Base-by-base conservation (phyloP, 2,113 vertebrate genomes). In the Bothrops jararaca region DNA sequence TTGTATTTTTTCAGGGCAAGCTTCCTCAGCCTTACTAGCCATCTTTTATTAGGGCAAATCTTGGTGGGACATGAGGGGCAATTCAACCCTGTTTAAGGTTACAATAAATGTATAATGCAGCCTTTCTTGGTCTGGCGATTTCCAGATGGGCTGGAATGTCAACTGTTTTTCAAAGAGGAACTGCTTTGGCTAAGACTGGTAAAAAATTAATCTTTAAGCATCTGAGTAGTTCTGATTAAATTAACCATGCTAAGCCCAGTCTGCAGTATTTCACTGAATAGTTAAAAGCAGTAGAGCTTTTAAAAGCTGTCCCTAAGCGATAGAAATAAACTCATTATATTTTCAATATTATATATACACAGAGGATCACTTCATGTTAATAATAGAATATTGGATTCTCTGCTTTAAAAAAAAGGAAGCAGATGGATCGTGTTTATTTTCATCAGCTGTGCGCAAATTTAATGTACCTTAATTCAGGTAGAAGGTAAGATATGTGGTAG, bases 371-470 rank as follows among this genome's bases (percentile, higher is more conserved):
- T 85, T 89, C 5, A 15, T 23, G 42, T 89, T 50, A 92, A 85
- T 89, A 89, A 92, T 89, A 92, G 88, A 57, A 89, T 89, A 29
- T 13, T 85, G 93, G 94, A 93, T 90, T 87, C 92, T 95, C 90
- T 50, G 48, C 48, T 50, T 95, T 95, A 93, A 91, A 94, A 91
- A n/a, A 95, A 94, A 93, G 53, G 89, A 95, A 96, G 91, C 92
- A 96, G 92, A 94, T 95, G 95, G 96, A 89, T 64, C 15, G 91
- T 95, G 94, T 96, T 96, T 96, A 94, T 96, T 57, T 93, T 85
- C 86, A 24, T 74, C 57, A 93, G 86, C 91, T 93, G 58, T 0
- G 50, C 91, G 93, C 95, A 74, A 88, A 89, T 91, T 92, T 94
- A 96, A 95, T 92, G 92, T 57, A 92, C 53, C 91, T 86, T 94